Base-by-base conservation (phyloP, 2,888 invertebrate species). In the Erebia epiphron region DNA sequence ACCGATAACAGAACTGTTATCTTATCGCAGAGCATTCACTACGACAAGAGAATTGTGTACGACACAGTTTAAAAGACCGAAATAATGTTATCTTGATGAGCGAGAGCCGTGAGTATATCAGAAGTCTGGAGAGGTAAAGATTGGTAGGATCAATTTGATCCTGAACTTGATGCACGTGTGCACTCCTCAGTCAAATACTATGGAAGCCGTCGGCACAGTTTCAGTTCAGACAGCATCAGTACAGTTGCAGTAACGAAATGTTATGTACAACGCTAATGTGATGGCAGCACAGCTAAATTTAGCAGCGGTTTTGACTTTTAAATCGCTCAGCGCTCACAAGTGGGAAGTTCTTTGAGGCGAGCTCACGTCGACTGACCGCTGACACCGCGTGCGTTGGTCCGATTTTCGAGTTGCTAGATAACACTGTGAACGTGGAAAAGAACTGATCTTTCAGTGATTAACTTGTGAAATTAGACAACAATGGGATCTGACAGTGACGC, bases 201-300 rank as follows among this genome's bases (percentile, higher is more conserved):
- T 16, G 41, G 41, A 2, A 60, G 11, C n/a, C 41, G 10, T 21
- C 62, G 49, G 16, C 62, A 49, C 62, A 49, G 49, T 49, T 62
- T 49, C 14, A 62, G 61, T 49, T 8, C 3, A 13, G 62, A 18
- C 62, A 49, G 49, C 43, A 43, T 43, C 16, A 16, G 61, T n/a
- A 2, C n/a, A 21, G 62, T 21, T 49, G 62, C 62, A 62, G 78
- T 68, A 57, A 46, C 66, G 78, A 72, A 80, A 80, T 80, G 71
- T 67, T 69, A 72, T 35, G 70, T 67, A 60, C 62, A 69, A 2
- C 1, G 49, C 46, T 41, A 69, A 68, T 70, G 70, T 70, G 76
- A 70, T 73, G 75, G 75, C 81, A 82, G 83, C 83, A 83, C 81
- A 77, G 86, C 89, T 90, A 90, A 87, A 85, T 89, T 85, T 90